phyloP scores from a whole-genome alignment of 2,113 vertebrate species.

The Daboia siamensis region DNA sequence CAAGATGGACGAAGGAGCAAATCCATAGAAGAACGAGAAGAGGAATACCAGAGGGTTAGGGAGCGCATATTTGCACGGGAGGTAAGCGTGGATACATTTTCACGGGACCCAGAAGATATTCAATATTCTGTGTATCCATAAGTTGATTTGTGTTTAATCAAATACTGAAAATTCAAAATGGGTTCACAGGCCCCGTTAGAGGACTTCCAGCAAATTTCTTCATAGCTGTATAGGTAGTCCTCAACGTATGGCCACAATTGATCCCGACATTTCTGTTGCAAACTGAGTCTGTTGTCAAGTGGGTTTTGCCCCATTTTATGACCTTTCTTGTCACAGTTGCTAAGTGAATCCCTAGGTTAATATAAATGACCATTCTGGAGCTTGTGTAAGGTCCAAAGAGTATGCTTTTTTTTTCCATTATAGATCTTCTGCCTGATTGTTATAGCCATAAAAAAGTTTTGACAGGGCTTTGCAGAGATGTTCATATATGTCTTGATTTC shows the following conservation, averaged over 20 bases:
- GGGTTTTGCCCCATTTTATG: no score
- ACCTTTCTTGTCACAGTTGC: no score
- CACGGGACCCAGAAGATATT: not conserved
- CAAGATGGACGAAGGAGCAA: slow-evolving; percentile 98
- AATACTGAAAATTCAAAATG: not conserved
- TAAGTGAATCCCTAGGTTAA: not conserved
- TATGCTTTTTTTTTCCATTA: not conserved
- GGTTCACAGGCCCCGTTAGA: not conserved
- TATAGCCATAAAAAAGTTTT: not conserved
- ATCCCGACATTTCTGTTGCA: no score
- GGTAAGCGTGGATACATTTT: slow-evolving; percentile 73
- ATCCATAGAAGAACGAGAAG: slow-evolving; percentile 97
- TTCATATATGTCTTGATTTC: not conserved
- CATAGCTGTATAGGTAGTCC: not conserved
- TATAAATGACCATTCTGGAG: not conserved
- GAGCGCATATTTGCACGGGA: slow-evolving; percentile 98
- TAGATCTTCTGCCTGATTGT: not conserved
- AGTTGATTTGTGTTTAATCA: not conserved
- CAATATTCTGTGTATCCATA: not conserved
- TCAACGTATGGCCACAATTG: not conserved
- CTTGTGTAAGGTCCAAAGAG: not conserved
- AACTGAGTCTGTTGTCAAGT: no score
- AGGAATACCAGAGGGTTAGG: slow-evolving; percentile 96
- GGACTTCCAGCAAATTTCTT: not conserved
- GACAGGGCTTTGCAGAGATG: not conserved